Evolutionary conservation across 1,140 invertebrate species (phyloP).

Genomic region (Penaeus japonicus): DNA sequence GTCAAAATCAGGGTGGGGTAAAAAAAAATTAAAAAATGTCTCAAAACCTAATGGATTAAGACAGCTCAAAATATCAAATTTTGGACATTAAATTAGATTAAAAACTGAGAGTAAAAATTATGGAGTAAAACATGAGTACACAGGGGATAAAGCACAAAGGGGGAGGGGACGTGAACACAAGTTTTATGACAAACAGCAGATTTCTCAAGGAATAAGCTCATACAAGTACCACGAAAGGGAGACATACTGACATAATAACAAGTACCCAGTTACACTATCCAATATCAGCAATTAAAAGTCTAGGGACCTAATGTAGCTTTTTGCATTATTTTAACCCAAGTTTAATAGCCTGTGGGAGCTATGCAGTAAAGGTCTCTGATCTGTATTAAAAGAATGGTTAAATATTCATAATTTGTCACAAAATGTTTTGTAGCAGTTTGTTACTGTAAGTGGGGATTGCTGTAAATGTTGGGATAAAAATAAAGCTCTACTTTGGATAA

Average conservation of each 20-base stretch:
- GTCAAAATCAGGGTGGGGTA: conserved; percentile 52
- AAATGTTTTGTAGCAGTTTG: not conserved
- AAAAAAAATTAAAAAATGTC: conserved; percentile 20
- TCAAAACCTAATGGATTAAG: conserved; percentile 44
- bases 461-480: conserved; percentile 6
- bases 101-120: conserved; percentile 42
- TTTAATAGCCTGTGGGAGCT: too few species aligned
- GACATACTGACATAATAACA: conserved; percentile 25
- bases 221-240: conserved; percentile 36
- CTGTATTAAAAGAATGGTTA: too few species aligned
- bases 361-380: too few species aligned
- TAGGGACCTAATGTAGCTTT: too few species aligned
- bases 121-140: conserved; percentile 48
- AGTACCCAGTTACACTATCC: not conserved
- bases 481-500: conserved; percentile 25
- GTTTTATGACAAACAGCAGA: conserved; percentile 42
- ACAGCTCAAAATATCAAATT: conserved; percentile 47
- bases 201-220: conserved; percentile 30
- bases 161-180: conserved; percentile 37
- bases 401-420: not conserved
- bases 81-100: conserved; percentile 38
- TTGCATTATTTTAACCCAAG: too few species aligned
- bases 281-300: too few species aligned
- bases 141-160: conserved; percentile 36
- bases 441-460: conserved; percentile 29